A percentile compares a stretch with the other conserved stretches of the same genome.
phyloP scores from a whole-genome alignment of 2,113 vertebrate species.

The Brienomyrus longianalis region DNA sequence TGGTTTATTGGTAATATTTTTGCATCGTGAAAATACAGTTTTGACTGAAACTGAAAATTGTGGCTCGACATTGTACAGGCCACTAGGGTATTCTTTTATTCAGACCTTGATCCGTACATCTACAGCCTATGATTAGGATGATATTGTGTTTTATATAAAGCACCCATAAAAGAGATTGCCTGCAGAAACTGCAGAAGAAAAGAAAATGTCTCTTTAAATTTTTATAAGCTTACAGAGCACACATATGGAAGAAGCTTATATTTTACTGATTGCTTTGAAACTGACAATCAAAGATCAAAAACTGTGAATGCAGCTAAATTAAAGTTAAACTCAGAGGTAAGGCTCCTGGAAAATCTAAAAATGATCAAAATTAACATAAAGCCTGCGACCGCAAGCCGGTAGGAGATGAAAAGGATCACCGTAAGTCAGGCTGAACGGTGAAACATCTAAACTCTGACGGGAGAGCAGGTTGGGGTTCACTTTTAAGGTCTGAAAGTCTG shows the following conservation, averaged over 20 bases:
- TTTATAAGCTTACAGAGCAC: not conserved
- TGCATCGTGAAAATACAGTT: not conserved
- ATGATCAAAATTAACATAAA: not conserved
- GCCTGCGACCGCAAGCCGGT: not conserved
- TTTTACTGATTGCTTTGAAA: conserved; percentile 6
- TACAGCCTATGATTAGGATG: not conserved
- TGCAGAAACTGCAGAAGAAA: not conserved
- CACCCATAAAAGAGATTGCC: not conserved
- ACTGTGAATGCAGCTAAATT: not conserved
- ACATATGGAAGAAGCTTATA: not conserved
- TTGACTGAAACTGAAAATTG: not conserved
- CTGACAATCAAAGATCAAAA: not conserved
- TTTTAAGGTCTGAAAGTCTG: not conserved
- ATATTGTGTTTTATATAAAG: conserved; percentile 5
- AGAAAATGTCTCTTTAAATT: not conserved
- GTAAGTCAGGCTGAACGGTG: not conserved
- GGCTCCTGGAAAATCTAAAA: not conserved
- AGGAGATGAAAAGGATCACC: not conserved
- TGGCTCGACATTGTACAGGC: not conserved
- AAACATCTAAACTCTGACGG: not conserved
- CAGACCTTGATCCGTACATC: not conserved
- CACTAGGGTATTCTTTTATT: not conserved
- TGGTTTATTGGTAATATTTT: not conserved
- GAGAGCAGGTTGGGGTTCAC: not conserved
- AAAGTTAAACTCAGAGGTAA: not conserved